Conservation (phyloP, 2,113 vertebrate genomes). For the Oryzias celebensis region DNA sequence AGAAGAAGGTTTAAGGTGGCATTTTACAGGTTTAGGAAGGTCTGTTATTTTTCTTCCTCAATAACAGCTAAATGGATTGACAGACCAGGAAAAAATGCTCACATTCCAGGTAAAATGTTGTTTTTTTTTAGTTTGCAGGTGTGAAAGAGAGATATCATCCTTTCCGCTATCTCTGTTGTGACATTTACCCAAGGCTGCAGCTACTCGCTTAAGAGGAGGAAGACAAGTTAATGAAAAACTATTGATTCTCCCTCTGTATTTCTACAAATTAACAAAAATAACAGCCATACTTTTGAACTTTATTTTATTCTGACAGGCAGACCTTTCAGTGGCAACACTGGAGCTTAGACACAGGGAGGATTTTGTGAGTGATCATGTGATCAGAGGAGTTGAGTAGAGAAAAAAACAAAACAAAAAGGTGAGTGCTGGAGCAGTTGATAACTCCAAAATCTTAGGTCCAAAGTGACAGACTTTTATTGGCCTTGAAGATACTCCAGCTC, state of each 20-base stretch:
- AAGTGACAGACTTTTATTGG: too few relatives aligned
- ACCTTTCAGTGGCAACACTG: conserved; percentile 8
- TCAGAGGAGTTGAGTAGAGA: conserved; percentile 35
- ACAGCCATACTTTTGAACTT: conserved; percentile 56
- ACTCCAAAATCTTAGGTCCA: too few relatives aligned
- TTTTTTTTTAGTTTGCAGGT: background rate
- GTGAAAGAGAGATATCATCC: conserved; percentile 11
- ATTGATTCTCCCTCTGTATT: conserved; percentile 56
- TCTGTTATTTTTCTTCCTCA: too few relatives aligned
- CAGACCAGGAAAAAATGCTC: too few relatives aligned
- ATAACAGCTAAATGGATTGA: background rate
- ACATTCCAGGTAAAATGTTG: too few relatives aligned
- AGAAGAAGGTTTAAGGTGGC: too few relatives aligned
- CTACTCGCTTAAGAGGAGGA: conserved; percentile 35
- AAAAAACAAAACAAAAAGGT: conserved; percentile 28
- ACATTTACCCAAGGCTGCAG: conserved; percentile 33
- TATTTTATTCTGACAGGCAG: conserved; percentile 16
- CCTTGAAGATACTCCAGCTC: too few relatives aligned
- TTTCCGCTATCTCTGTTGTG: conserved; percentile 7
- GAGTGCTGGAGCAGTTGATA: conserved; percentile 26
- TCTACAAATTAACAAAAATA: conserved; percentile 49
- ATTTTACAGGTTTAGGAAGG: too few relatives aligned
- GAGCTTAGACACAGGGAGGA: conserved; percentile 2
- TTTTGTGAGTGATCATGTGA: conserved; percentile 22
- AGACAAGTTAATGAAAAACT: conserved; percentile 72